Evolutionary conservation across 2,888 invertebrate genomes (phyloP), one percentile per base, ranked within the genome.

Genomic region (Diabrotica balteata): DNA sequence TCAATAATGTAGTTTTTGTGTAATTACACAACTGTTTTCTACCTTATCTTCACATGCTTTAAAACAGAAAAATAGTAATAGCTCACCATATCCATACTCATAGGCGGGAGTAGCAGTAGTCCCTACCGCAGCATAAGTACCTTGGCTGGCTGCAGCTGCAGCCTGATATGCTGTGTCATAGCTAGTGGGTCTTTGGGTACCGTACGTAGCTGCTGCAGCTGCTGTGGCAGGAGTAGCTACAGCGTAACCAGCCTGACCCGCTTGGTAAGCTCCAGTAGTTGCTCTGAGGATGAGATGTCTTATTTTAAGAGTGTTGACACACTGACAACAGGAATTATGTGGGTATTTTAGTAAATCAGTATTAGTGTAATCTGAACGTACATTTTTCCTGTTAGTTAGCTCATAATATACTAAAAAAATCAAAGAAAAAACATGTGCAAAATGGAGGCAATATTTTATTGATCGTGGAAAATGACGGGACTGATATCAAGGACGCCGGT

Each of bases 91-190:
- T 58, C 90, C 89, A 85, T 90, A 90, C 77, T 90, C 90, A 84
- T 90, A 91, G 9, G 89, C 87, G 11, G 90, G 87, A 55, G 89
- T 86, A 59, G 89, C 87, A 55, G 84, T 85, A 17, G 84, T 82
- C 63, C 84, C 83, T 60, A 85, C 85, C 67, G 85, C 82, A 73
- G 88, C 88, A 83, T 88, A 89, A 55, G 89, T 88, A 80, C 91
- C 91, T 84, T 91, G 91, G 66, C 92, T 91, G 50, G 94, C 92
- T 32, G 92, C 91, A 70, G 91, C 92, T 71, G 91, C 92, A 67
- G 94, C 93, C 79, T 94, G 93, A 79, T 92, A 92, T 53, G 94
- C 63, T 73, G 92, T 92, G 81, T 93, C 93, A 86, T 94, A 93
- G 67, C 92, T 93, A 61, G 93, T 90, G 46, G 93, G 90, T 69